Percentiles rank a stretch among this genome's conserved stretches.
These are phyloP conservation scores for Anser brachyrhynchus DNA, from an alignment of 2,113 vertebrate species.

Conservation along the genomic window DNA sequence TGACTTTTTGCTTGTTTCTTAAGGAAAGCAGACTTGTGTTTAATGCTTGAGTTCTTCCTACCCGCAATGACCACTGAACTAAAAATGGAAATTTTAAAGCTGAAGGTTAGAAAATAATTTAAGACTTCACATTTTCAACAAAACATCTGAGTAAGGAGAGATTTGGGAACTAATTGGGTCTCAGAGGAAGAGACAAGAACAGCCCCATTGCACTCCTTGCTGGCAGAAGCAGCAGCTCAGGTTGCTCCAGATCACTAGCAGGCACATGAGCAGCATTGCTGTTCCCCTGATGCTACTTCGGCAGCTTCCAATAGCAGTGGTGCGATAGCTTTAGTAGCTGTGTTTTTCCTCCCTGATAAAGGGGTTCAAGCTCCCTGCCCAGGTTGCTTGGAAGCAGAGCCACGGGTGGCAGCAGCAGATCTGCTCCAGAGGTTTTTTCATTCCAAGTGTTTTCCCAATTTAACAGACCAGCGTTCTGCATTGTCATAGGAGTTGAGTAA, in stretches of 20 bases:
- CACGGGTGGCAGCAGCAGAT: neutral
- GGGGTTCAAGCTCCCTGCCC: neutral
- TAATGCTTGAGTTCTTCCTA: neutral
- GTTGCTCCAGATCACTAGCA: neutral
- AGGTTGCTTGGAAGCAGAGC: rapidly evolving
- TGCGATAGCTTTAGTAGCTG: neutral
- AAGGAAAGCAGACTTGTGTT: neutral
- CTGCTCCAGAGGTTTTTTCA: neutral
- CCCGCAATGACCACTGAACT: constrained; percentile 3
- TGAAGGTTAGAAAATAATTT: neutral
- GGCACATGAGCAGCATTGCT: no score
- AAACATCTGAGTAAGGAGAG: neutral
- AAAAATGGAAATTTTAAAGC: constrained; percentile 1
- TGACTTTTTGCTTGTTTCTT: neutral
- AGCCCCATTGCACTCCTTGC: neutral
- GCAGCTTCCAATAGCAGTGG: neutral
- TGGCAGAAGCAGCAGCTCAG: neutral
- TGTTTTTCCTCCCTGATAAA: neutral
- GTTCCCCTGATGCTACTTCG: neutral
- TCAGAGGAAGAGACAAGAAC: neutral
- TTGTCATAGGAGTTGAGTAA: neutral
- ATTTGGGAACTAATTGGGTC: neutral
- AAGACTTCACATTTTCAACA: neutral
- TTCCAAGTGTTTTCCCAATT: neutral
- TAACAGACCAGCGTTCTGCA: neutral